A percentile compares a stretch with the other conserved stretches of the same genome.
These are phyloP conservation scores for Arrhopalites spinosus DNA, from an alignment of 2,888 invertebrate genomes.

Conservation along the genomic window DNA sequence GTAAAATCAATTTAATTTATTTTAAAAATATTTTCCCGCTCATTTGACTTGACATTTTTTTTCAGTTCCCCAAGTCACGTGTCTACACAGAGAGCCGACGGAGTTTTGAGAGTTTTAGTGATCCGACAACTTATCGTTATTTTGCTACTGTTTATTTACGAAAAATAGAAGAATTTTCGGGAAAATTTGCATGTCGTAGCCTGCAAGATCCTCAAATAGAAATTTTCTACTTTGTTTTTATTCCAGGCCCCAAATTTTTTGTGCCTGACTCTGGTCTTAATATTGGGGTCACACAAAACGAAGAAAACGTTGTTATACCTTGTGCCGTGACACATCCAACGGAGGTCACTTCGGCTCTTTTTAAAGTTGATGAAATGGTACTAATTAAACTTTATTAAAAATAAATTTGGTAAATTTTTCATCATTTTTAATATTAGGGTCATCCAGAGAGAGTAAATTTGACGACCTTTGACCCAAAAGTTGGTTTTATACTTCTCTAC, in stretches of 20 bases:
- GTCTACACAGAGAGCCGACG: neutral
- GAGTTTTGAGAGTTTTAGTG: neutral
- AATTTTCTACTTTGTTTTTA: neutral
- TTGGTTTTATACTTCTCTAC: neutral
- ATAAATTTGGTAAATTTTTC: no score
- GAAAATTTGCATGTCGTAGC: slow-evolving; percentile 1
- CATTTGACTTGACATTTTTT: no score
- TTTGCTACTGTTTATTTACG: neutral
- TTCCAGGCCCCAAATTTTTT: slow-evolving; percentile 3
- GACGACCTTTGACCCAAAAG: neutral
- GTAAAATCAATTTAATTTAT: neutral
- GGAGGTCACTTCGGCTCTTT: neutral
- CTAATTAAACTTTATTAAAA: no score
- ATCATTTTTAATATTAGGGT: neutral
- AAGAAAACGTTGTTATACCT: neutral
- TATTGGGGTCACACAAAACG: neutral
- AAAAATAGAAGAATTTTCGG: neutral
- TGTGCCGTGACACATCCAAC: neutral
- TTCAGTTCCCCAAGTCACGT: neutral
- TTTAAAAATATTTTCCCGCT: no score
- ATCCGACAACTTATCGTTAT: neutral
- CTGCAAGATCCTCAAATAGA: neutral
- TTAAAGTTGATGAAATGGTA: neutral
- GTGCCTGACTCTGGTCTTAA: neutral
- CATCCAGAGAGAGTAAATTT: neutral